Evolutionary conservation across 2,888 invertebrate genomes (phyloP), one percentile per base, ranked within the genome.

Genomic region (Cryptus viduatorius): DNA sequence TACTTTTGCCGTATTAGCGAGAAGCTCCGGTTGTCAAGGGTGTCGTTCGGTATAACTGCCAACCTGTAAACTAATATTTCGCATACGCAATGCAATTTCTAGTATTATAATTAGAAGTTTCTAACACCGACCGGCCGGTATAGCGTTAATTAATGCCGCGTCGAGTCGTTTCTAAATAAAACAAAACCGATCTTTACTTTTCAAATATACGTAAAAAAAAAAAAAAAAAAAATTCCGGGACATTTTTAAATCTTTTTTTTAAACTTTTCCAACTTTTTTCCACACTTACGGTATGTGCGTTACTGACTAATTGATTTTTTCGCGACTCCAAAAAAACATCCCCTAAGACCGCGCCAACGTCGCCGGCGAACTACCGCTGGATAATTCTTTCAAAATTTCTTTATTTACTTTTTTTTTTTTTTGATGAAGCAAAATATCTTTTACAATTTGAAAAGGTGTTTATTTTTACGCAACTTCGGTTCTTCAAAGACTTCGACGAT

Each of bases 1-100:
- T 4, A 24, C 29, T 24, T 59, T 12, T 59, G 14, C 12, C 4
- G 3, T 12, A 12, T 8, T 19, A 10, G 59, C 12, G 4, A 4
- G 59, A 1, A 24, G 5, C 37, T 61, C 14, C 29, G 29, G 14
- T 31, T 61, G 31, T 31, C 59, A 29, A 61, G 59, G 59, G 31
- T 61, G 59, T 59, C 59, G 29, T 59, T 59, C 24, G 29, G 24
- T 4, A 59, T 12, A 59, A 59, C 24, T 29, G 24, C 29, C 31
- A 14, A 61, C 14, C 14, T 61, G 59, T 31, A 31, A 61, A 61
- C 29, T 61, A 61, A 61, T 61, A 61, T 29, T 61, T 14, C 31
- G 4, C 4, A 61, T 29, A 29, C 29, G 29, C 59, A 31, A 31
- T 14, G 31, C 12, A 29, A 31, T 31, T 48, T 48, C 14, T 48